A percentile compares a stretch with the other conserved stretches of the same genome.
These are phyloP conservation scores for Spatulosminthurus flaviceps DNA, from an alignment of 2,888 invertebrate genomes.

Conservation along the genomic window DNA sequence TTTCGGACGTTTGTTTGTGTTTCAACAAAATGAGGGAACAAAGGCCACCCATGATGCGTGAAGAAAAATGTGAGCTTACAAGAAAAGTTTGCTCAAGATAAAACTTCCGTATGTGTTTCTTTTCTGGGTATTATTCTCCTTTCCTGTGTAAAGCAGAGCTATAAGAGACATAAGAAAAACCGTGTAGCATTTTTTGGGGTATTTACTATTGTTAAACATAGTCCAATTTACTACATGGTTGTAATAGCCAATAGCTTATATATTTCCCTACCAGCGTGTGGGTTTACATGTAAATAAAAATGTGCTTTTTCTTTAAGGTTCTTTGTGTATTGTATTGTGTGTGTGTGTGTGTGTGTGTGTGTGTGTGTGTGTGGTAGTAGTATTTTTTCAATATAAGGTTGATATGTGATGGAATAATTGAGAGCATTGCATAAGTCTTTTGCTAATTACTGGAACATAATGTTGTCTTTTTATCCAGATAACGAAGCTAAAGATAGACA, in stretches of 20 bases:
- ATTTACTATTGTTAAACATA: too few species aligned
- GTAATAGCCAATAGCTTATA: too few species aligned
- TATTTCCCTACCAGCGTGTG: not conserved
- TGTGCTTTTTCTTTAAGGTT: too few species aligned
- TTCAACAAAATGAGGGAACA: conserved; percentile 40
- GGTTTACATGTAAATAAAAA: not conserved
- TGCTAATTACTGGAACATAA: conserved; percentile 63
- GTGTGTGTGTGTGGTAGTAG: too few species aligned
- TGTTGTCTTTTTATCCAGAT: conserved; percentile 75
- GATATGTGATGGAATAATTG: conserved; percentile 2
- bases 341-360: too few species aligned
- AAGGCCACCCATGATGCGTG: conserved; percentile 52
- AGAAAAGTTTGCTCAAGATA: conserved; percentile 25
- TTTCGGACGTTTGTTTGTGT: conserved; percentile 44
- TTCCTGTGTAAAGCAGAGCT: too few species aligned
- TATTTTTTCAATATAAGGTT: not conserved
- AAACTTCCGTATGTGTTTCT: not conserved
- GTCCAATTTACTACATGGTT: too few species aligned
- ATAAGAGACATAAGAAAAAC: too few species aligned
- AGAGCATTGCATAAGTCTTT: conserved; percentile 36
- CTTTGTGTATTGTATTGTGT: too few species aligned
- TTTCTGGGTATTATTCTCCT: too few species aligned
- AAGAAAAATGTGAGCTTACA: conserved; percentile 34
- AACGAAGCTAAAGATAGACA: conserved; percentile 98
- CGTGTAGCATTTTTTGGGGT: too few species aligned